Conservation (phyloP, 2,797 vertebrate species). For the Diglossa cyanea region DNA sequence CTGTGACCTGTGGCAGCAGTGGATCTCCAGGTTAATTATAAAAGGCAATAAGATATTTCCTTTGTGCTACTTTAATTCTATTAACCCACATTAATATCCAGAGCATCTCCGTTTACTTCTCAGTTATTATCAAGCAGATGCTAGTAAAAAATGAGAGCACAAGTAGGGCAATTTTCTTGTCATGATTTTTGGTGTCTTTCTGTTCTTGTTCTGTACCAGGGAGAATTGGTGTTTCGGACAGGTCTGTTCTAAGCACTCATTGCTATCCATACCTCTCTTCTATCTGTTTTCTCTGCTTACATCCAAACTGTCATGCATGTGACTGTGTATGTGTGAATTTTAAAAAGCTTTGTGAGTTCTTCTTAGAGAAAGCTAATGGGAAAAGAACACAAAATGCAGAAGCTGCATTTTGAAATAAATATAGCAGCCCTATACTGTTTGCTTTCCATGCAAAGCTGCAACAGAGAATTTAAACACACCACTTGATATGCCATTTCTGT, state of each 20-base stretch:
- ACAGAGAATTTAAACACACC: not conserved
- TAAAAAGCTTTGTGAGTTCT: not conserved
- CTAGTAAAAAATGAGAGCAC: not conserved
- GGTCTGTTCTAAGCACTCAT: not conserved
- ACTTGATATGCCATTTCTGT: not conserved
- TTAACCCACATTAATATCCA: slow-evolving; percentile 59
- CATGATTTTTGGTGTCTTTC: not conserved
- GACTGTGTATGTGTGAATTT: not conserved
- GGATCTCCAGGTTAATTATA: slow-evolving; percentile 18
- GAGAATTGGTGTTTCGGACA: not conserved
- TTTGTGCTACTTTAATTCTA: slow-evolving; percentile 48
- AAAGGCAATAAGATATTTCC: not conserved
- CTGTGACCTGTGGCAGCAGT: not conserved
- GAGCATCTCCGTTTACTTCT: not conserved
- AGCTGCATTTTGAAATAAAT: not conserved
- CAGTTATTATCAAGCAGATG: not conserved
- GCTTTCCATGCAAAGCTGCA: not conserved
- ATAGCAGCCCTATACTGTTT: not conserved
- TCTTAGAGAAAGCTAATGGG: not conserved
- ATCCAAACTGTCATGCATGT: not conserved
- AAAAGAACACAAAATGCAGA: not conserved
- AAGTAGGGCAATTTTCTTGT: slow-evolving; percentile 33
- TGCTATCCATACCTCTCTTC: not conserved
- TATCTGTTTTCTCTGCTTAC: not conserved
- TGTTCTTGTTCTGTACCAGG: not conserved